Evolutionary conservation across 2,797 vertebrate genomes (phyloP).

Genomic region (Lateolabrax maculatus): DNA sequence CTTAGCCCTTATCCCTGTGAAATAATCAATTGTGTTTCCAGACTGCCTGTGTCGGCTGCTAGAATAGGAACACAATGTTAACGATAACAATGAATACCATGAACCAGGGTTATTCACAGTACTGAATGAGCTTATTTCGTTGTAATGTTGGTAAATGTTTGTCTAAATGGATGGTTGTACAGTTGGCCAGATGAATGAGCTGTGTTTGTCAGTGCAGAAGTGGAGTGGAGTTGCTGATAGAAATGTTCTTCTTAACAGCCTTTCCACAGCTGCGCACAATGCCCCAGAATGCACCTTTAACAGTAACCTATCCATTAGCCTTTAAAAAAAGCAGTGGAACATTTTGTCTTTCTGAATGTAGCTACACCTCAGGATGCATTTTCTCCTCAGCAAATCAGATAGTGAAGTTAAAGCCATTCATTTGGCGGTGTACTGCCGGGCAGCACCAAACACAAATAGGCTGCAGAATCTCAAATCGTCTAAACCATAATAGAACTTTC

Average conservation of each 20-base stretch:
- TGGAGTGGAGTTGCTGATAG: not conserved
- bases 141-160: slow-evolving; percentile 30
- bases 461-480: slow-evolving; percentile 36
- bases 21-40: slow-evolving; percentile 75
- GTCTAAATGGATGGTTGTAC: slow-evolving; percentile 26
- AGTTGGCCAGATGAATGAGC: slow-evolving; percentile 14
- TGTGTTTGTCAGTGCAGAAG: not conserved
- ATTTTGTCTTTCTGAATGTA: slow-evolving; percentile 45
- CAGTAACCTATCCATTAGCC: slow-evolving; percentile 49
- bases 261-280: slow-evolving; percentile 33
- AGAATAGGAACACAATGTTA: slow-evolving; percentile 31
- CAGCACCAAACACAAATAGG: slow-evolving; percentile 28
- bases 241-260: slow-evolving; percentile 38
- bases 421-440: slow-evolving; percentile 11
- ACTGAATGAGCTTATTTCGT: slow-evolving; percentile 20
- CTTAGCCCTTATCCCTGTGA: slow-evolving; percentile 61
- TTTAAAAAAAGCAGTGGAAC: slow-evolving; percentile 51
- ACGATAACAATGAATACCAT: slow-evolving; percentile 38
- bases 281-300: slow-evolving; percentile 29
- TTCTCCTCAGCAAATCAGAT: slow-evolving; percentile 42
- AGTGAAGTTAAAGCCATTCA: slow-evolving; percentile 17
- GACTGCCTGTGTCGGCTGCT: slow-evolving; percentile 39
- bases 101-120: slow-evolving; percentile 24
- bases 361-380: slow-evolving; percentile 17
- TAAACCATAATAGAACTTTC: slow-evolving; percentile 43